Evolutionary conservation across 2,113 vertebrate species (phyloP).

Genomic region (Thryonomys swinderianus): DNA sequence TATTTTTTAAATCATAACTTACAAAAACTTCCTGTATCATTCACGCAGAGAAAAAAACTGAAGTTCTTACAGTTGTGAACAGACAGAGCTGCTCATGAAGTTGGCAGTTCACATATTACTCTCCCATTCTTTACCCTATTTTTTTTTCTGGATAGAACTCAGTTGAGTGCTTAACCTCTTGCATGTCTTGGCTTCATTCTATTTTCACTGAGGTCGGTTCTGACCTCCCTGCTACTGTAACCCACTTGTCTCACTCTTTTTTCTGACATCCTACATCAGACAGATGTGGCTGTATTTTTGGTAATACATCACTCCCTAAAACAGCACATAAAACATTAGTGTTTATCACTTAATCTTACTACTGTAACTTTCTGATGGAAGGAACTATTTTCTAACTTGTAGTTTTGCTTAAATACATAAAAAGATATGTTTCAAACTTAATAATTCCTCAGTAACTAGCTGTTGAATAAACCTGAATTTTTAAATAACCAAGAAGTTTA

Average conservation of each 20-base stretch:
- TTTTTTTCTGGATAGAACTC: neutral
- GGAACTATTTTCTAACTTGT: neutral
- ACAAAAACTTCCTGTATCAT: neutral
- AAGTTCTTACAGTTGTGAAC: neutral
- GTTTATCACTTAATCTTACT: neutral
- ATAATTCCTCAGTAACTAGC: neutral
- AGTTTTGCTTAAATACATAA: neutral
- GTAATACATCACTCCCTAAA: neutral
- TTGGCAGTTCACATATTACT: neutral
- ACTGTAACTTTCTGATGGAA: neutral
- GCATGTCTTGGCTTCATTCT: neutral
- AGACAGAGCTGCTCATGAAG: neutral
- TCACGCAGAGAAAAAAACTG: neutral
- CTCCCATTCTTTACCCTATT: neutral
- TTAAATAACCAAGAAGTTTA: neutral
- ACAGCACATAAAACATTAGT: neutral
- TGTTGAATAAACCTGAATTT: neutral
- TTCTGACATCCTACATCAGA: neutral
- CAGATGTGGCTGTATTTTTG: neutral
- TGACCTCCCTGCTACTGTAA: neutral
- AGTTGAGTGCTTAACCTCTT: neutral
- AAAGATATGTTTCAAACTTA: neutral
- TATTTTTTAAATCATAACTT: neutral
- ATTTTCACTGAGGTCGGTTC: neutral
- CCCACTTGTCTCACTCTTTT: too few species aligned